phyloP scores from a whole-genome alignment of 2,113 vertebrate species.

The Lasiurus cinereus region DNA sequence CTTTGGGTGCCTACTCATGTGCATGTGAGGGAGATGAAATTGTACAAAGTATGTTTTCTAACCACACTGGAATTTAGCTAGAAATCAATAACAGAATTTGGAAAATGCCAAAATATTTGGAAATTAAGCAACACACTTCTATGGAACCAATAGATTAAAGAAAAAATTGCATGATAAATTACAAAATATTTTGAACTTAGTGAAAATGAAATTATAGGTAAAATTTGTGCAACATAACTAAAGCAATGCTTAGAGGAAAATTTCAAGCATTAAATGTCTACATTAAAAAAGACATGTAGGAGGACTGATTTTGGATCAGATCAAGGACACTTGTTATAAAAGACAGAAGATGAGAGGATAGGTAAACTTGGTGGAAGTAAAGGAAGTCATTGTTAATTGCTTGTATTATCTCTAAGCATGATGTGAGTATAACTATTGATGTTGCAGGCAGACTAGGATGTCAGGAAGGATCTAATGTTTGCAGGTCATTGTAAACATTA shows the following conservation, averaged over 20 bases:
- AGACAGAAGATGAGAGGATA: not conserved
- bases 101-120: not conserved
- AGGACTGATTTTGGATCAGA: not conserved
- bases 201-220: not conserved
- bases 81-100: not conserved
- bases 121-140: too few species aligned
- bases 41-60: not conserved
- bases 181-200: constrained; percentile 21
- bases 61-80: not conserved
- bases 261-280: not conserved
- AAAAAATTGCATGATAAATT: not conserved
- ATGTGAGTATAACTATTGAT: not conserved
- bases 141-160: too few species aligned
- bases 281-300: not conserved
- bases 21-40: not conserved
- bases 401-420: not conserved
- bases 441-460: not conserved
- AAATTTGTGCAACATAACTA: not conserved
- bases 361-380: not conserved
- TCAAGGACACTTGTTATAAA: not conserved
- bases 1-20: not conserved
- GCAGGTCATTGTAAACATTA: not conserved
- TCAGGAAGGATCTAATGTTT: not conserved
- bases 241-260: not conserved
- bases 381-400: not conserved